Evolutionary conservation across 2,797 vertebrate species (phyloP).

Genomic region (Sebastes oblongus): DNA sequence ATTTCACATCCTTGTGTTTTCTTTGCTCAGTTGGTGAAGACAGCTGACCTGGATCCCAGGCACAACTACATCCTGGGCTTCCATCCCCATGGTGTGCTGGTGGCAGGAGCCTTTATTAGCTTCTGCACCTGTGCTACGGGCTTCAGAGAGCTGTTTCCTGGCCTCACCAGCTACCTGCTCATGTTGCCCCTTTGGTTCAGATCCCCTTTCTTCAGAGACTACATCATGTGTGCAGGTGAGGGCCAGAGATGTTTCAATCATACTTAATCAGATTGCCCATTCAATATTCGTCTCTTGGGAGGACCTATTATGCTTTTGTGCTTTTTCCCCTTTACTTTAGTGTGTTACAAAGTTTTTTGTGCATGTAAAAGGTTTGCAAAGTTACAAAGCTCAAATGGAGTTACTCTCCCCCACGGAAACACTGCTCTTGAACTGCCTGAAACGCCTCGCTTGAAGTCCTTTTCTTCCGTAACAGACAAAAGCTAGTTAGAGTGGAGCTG

Average conservation of each 20-base stretch:
- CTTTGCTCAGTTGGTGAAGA: constrained; percentile 88
- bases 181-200: constrained; percentile 93
- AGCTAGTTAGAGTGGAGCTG: too few relatives aligned
- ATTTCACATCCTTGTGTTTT: neutral
- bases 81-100: constrained; percentile 93
- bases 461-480: too few relatives aligned
- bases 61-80: constrained; percentile 92
- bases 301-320: too few relatives aligned
- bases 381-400: too few relatives aligned
- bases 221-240: constrained; percentile 88
- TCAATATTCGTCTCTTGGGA: neutral
- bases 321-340: too few relatives aligned
- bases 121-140: constrained; percentile 89
- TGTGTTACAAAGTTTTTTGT: too few relatives aligned
- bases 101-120: constrained; percentile 88
- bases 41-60: constrained; percentile 86
- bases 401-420: too few relatives aligned
- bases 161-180: constrained; percentile 86
- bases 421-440: too few relatives aligned
- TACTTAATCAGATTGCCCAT: neutral
- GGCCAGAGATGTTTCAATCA: neutral
- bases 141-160: constrained; percentile 86
- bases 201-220: constrained; percentile 91
- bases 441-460: too few relatives aligned
- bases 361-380: too few relatives aligned